phyloP scores from a whole-genome alignment of 1,140 invertebrate genomes.

The Neotoxoptera formosana region DNA sequence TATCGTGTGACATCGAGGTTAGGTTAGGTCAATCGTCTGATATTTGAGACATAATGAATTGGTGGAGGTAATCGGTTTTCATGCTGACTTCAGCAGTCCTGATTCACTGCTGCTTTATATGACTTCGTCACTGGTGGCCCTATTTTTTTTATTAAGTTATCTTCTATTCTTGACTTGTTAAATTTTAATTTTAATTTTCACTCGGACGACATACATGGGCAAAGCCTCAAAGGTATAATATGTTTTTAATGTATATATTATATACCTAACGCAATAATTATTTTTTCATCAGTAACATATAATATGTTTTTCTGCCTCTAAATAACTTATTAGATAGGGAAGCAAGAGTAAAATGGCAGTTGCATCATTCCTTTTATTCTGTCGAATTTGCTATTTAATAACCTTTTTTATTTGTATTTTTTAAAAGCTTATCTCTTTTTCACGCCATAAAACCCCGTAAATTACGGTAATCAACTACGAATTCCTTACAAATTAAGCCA shows the following conservation, averaged over 20 bases:
- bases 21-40: too few relatives aligned
- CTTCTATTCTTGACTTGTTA: neutral
- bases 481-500: neutral
- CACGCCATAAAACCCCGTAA: slow-evolving; percentile 8
- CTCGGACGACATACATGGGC: neutral
- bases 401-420: neutral
- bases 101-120: too few relatives aligned
- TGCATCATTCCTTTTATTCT: neutral
- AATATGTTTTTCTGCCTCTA: neutral
- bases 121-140: too few relatives aligned
- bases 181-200: neutral
- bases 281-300: neutral
- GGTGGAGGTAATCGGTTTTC: too few relatives aligned
- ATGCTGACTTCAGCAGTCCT: too few relatives aligned
- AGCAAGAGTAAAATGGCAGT: neutral
- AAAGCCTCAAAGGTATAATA: neutral
- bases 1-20: too few relatives aligned
- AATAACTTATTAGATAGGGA: neutral
- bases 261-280: too few relatives aligned
- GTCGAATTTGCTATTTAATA: neutral
- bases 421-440: neutral
- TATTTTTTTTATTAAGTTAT: too few relatives aligned
- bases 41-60: too few relatives aligned
- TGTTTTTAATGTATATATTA: neutral
- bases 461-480: slow-evolving; percentile 11